These are phyloP conservation scores for Clytia hemisphaerica DNA, from an alignment of 30 jellyfish, hydroid and myxozoan genomes.

Conservation along the genomic window DNA sequence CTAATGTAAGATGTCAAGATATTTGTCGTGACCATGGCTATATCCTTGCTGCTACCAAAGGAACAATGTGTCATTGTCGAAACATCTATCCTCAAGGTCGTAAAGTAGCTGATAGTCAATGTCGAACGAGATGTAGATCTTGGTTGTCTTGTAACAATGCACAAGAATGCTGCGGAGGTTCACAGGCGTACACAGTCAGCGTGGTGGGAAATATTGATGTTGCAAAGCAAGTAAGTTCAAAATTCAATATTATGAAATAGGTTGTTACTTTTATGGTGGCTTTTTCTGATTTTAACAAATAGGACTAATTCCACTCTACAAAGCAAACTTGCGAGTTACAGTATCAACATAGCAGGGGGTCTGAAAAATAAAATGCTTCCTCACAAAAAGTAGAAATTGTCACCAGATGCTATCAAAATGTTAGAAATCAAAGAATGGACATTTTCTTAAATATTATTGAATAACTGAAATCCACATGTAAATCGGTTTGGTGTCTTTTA, in stretches of 20 bases:
- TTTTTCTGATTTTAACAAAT: not conserved
- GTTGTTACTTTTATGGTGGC: not conserved
- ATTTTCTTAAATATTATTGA: too few relatives aligned
- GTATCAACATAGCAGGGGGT: not conserved
- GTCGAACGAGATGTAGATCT: not conserved
- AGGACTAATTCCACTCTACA: not conserved
- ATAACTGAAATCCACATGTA: too few relatives aligned
- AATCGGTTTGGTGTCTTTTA: too few relatives aligned
- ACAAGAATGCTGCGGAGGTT: slow-evolving; percentile 20
- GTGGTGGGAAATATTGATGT: slow-evolving; percentile 30
- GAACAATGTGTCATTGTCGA: slow-evolving; percentile 11
- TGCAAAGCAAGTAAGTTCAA: not conserved
- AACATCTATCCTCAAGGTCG: slow-evolving; percentile 2
- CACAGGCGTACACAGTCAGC: slow-evolving; percentile 6
- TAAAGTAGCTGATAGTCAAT: not conserved
- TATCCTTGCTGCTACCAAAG: slow-evolving; percentile 19
- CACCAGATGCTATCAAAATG: not conserved
- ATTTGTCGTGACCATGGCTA: slow-evolving; percentile 3
- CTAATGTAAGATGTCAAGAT: slow-evolving; percentile 16
- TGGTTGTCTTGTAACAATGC: slow-evolving; percentile 2
- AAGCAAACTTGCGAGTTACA: not conserved
- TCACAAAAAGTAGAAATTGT: not conserved
- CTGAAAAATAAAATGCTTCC: not conserved
- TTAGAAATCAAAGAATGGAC: too few relatives aligned
- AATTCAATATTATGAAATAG: not conserved